Evolutionary conservation across 2,113 vertebrate genomes (phyloP).

Genomic region (Pseudonaja textilis): DNA sequence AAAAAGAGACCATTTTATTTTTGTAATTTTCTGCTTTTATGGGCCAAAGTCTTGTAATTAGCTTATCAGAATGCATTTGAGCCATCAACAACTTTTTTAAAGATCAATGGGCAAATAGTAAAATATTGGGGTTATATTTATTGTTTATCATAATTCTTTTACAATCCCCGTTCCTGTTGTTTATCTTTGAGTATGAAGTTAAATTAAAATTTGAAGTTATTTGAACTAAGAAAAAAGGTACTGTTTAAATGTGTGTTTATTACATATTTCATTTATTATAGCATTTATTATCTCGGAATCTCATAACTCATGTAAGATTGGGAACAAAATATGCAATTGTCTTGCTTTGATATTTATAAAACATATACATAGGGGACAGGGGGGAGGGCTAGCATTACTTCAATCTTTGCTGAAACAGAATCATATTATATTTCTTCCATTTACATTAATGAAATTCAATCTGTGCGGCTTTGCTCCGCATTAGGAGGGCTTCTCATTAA

Average conservation of each 20-base stretch:
- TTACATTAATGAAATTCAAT: neutral
- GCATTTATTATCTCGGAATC: conserved; percentile 68
- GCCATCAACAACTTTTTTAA: conserved; percentile 51
- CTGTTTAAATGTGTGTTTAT: conserved; percentile 48
- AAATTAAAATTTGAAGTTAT: conserved; percentile 53
- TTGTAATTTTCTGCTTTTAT: neutral
- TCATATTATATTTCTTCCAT: neutral
- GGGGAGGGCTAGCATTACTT: neutral
- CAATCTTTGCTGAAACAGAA: neutral
- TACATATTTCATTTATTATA: conserved; percentile 34
- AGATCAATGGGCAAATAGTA: conserved; percentile 47
- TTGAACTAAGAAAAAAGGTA: conserved; percentile 57
- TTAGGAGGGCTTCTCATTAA: no score
- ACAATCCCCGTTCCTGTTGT: conserved; percentile 42
- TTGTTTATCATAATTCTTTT: conserved; percentile 28
- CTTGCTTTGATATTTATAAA: neutral
- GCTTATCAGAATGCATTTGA: conserved; percentile 55
- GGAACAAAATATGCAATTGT: conserved; percentile 38
- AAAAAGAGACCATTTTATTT: neutral
- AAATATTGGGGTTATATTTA: conserved; percentile 22
- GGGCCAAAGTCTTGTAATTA: neutral
- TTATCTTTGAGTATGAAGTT: conserved; percentile 52
- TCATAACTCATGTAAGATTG: conserved; percentile 70
- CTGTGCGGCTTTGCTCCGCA: no score
- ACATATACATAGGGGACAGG: neutral